phyloP scores from a whole-genome alignment of 2,113 vertebrate species.

The Drymodes brunneopygia region DNA sequence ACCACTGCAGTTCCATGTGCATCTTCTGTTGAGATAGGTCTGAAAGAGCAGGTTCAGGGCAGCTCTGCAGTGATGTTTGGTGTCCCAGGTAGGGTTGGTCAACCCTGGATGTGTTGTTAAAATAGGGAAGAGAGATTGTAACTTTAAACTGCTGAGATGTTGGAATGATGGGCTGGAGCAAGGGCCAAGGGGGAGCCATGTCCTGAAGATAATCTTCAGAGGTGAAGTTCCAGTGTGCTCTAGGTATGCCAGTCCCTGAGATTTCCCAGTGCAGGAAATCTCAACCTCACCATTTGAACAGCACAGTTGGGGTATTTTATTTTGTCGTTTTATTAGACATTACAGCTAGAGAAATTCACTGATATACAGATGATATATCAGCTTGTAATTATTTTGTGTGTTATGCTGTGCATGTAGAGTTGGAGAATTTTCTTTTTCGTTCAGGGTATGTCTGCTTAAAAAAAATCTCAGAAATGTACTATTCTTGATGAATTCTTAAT shows the following conservation, averaged over 20 bases:
- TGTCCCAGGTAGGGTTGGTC: neutral
- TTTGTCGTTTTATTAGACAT: neutral
- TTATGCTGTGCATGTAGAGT: neutral
- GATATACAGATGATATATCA: neutral
- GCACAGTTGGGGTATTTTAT: neutral
- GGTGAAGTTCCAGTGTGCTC: neutral
- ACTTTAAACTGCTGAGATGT: neutral
- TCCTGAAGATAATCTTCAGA: neutral
- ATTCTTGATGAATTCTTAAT: neutral
- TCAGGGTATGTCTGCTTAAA: neutral
- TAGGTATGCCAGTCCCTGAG: neutral
- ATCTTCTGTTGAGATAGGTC: neutral
- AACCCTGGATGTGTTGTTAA: rapidly evolving
- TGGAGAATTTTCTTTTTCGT: neutral
- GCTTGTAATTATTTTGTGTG: neutral
- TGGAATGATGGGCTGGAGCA: neutral
- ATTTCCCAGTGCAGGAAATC: neutral
- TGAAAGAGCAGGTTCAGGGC: neutral
- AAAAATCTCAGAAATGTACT: neutral
- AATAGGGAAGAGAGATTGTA: neutral
- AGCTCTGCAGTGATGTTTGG: neutral
- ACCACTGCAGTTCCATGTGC: neutral
- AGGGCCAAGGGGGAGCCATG: neutral
- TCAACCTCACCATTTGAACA: neutral
- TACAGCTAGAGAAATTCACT: neutral